A percentile compares a stretch with the other conserved stretches of the same genome.
phyloP scores from a whole-genome alignment of 1,140 invertebrate genomes.

The Coboldia fuscipes region DNA sequence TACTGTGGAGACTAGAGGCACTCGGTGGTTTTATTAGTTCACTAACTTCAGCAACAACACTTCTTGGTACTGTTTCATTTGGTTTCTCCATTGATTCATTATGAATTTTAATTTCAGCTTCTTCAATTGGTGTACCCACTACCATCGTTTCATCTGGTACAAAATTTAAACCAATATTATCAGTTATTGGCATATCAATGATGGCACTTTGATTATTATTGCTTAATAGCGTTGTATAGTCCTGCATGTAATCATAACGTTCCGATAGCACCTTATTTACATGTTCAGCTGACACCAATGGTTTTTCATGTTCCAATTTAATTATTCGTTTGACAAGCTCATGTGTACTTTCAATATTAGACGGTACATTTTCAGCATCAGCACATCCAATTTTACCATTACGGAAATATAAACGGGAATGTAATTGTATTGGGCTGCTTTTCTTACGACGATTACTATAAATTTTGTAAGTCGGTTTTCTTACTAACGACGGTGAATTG shows the following conservation, averaged over 20 bases:
- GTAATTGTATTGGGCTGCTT: slow-evolving; percentile 12
- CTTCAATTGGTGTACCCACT: not conserved
- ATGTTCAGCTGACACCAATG: slow-evolving; percentile 15
- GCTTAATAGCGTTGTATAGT: not conserved
- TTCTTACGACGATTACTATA: slow-evolving; percentile 15
- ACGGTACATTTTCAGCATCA: slow-evolving; percentile 9
- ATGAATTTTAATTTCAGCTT: slow-evolving; percentile 5
- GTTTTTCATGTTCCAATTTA: slow-evolving; percentile 15
- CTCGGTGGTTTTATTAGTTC: no score
- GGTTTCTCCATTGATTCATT: slow-evolving; percentile 1
- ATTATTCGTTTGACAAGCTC: slow-evolving; percentile 19
- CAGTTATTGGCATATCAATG: no score
- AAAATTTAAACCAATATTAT: no score
- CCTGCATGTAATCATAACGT: not conserved
- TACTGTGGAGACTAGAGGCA: no score
- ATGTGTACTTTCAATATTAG: slow-evolving; percentile 17
- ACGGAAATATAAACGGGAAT: slow-evolving; percentile 17
- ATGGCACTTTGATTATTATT: not conserved
- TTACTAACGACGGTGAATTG: not conserved
- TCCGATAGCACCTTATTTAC: slow-evolving; percentile 10
- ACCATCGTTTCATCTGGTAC: not conserved
- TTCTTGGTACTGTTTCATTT: not conserved
- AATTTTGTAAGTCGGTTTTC: slow-evolving; percentile 12
- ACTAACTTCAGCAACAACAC: slow-evolving; percentile 6
- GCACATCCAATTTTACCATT: slow-evolving; percentile 20